phyloP scores from a whole-genome alignment of 2,797 vertebrate species.

The Loris lydekkerianus region DNA sequence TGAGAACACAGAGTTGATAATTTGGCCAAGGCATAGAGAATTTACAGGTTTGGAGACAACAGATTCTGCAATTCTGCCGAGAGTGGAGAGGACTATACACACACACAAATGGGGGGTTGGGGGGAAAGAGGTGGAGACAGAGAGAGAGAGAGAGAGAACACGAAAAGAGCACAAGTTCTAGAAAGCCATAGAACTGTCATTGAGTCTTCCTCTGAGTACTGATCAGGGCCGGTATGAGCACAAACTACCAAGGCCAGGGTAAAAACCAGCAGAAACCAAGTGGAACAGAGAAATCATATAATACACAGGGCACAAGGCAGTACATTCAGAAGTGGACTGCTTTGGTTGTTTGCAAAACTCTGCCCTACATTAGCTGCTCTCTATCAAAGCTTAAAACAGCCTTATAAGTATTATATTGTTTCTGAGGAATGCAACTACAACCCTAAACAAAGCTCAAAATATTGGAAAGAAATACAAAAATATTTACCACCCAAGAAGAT shows the following conservation, averaged over 20 bases:
- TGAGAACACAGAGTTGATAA: neutral
- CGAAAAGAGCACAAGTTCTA: neutral
- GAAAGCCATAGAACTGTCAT: neutral
- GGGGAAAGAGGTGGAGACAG: neutral
- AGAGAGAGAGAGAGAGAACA: neutral
- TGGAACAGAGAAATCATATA: neutral
- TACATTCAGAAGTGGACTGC: neutral
- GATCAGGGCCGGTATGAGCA: neutral
- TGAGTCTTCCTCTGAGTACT: neutral
- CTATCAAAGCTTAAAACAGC: neutral
- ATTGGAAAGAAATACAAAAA: slow-evolving; percentile 18
- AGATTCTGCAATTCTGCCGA: neutral
- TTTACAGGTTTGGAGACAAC: neutral
- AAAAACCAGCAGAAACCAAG: neutral
- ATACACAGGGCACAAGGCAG: neutral
- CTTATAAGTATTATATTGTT: slow-evolving; percentile 3
- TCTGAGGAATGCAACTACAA: neutral
- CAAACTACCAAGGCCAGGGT: neutral
- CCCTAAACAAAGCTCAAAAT: neutral
- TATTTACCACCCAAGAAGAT: neutral
- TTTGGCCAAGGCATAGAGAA: neutral
- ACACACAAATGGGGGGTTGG: neutral
- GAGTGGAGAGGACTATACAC: neutral
- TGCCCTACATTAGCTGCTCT: neutral
- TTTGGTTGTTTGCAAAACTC: neutral